Evolutionary conservation across 1,140 invertebrate species (phyloP).

Genomic region (Drepana arcuata): DNA sequence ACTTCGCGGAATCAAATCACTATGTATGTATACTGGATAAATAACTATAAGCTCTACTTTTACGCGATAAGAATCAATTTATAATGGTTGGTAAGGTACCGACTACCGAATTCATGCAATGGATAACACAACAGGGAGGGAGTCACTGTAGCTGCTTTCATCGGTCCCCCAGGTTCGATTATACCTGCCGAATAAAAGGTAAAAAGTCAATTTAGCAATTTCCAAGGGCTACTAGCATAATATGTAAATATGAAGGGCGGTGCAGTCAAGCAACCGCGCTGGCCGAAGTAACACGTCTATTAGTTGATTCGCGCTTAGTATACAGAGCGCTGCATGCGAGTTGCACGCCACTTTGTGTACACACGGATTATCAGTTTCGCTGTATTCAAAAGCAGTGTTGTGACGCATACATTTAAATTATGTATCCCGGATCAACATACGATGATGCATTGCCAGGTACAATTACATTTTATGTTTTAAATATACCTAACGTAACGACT

Average conservation of each 20-base stretch:
- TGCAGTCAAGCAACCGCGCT: slow-evolving; percentile 42
- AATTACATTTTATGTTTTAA: too few relatives aligned
- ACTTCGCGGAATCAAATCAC: too few relatives aligned
- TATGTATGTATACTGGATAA: too few relatives aligned
- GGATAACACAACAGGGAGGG: slow-evolving; percentile 25
- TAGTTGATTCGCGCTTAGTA: too few relatives aligned
- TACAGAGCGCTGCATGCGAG: slow-evolving; percentile 22
- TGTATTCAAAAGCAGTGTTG: slow-evolving; percentile 11
- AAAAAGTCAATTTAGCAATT: slow-evolving; percentile 66
- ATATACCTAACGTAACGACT: too few relatives aligned
- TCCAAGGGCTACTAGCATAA: slow-evolving; percentile 62
- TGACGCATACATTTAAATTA: slow-evolving; percentile 22
- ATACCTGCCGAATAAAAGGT: slow-evolving; percentile 68
- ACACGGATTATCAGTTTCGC: slow-evolving; percentile 19
- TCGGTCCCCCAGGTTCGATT: slow-evolving; percentile 57
- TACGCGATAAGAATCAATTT: slow-evolving; percentile 10
- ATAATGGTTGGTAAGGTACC: neutral
- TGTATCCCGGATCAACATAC: slow-evolving; percentile 58
- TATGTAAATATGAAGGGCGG: slow-evolving; percentile 68
- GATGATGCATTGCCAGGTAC: slow-evolving; percentile 50
- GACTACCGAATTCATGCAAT: slow-evolving; percentile 10
- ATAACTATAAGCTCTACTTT: neutral
- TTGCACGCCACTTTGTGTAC: slow-evolving; percentile 21
- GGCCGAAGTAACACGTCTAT: slow-evolving; percentile 32
- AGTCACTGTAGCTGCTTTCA: slow-evolving; percentile 36